These are phyloP conservation scores for Gisinianus flammeolus DNA, from an alignment of 2,888 invertebrate genomes.

Conservation along the genomic window DNA sequence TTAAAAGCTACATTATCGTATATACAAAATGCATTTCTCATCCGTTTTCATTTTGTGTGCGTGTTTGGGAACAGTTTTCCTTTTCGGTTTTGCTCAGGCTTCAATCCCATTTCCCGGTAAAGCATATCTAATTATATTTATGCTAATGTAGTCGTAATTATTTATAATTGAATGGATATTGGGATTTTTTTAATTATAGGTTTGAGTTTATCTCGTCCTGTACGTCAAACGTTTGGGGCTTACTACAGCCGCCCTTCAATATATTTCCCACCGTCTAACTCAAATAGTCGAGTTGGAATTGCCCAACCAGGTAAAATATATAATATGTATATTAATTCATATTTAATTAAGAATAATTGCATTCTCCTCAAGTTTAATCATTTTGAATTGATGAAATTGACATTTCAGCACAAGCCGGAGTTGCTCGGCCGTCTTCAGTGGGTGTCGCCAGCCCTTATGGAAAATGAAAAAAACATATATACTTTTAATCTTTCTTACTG, in stretches of 20 bases:
- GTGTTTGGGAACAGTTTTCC: background rate
- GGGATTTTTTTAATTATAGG: background rate
- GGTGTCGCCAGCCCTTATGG: slow-evolving; percentile 39
- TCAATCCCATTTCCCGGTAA: background rate
- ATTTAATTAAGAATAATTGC: too few relatives aligned
- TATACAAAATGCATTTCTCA: background rate
- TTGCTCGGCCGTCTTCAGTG: slow-evolving; percentile 16
- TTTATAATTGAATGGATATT: background rate
- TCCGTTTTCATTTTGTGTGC: background rate
- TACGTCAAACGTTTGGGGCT: background rate
- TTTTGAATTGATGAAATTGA: background rate
- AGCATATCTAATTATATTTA: background rate
- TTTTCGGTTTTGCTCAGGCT: background rate
- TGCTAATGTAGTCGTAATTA: background rate
- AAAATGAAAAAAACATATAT: slow-evolving; percentile 16
- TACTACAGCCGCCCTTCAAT: slow-evolving; percentile 16
- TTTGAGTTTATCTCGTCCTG: background rate
- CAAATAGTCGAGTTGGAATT: slow-evolving; percentile 22
- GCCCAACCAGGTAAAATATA: slow-evolving; percentile 14
- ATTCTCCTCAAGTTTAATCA: background rate
- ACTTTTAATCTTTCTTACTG: background rate
- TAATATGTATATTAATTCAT: background rate
- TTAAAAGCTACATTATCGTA: background rate
- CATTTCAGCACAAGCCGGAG: background rate
- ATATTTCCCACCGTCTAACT: slow-evolving; percentile 17